Evolutionary conservation across 2,113 vertebrate species (phyloP).

Genomic region (Pollachius pollachius): DNA sequence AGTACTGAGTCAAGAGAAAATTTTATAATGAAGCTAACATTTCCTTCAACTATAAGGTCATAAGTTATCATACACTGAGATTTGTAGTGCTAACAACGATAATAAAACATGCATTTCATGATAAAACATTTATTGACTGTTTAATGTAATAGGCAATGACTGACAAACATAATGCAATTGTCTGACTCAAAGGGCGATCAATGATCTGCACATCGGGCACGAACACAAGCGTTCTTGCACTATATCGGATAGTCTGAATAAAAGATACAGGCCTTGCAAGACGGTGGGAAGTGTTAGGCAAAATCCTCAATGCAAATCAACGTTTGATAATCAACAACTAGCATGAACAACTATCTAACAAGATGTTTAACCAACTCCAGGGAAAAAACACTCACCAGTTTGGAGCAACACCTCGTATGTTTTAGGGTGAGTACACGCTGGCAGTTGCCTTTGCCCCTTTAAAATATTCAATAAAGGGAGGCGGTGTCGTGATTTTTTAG

Average conservation of each 20-base stretch:
- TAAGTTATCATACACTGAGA: neutral
- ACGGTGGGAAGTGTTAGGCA: neutral
- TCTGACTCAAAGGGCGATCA: too few species aligned
- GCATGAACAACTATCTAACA: too few species aligned
- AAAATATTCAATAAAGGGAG: constrained; percentile 39
- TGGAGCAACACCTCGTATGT: neutral
- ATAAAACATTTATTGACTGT: neutral
- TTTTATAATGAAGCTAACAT: neutral
- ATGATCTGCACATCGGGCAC: too few species aligned
- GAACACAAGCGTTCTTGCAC: too few species aligned
- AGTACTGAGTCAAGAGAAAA: too few species aligned
- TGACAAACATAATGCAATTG: too few species aligned
- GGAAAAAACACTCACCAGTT: too few species aligned
- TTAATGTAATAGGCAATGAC: neutral
- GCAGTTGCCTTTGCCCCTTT: constrained; percentile 54
- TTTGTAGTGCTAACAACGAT: neutral
- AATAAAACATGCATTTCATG: neutral
- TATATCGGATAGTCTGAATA: neutral
- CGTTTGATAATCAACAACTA: too few species aligned
- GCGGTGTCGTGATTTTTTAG: constrained; percentile 22
- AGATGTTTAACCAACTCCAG: too few species aligned
- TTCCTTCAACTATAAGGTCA: neutral
- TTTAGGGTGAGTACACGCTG: constrained; percentile 44
- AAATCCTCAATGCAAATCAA: neutral
- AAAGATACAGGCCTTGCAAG: neutral